Conservation (phyloP, 1,140 invertebrate species). For the Danaus plexippus region DNA sequence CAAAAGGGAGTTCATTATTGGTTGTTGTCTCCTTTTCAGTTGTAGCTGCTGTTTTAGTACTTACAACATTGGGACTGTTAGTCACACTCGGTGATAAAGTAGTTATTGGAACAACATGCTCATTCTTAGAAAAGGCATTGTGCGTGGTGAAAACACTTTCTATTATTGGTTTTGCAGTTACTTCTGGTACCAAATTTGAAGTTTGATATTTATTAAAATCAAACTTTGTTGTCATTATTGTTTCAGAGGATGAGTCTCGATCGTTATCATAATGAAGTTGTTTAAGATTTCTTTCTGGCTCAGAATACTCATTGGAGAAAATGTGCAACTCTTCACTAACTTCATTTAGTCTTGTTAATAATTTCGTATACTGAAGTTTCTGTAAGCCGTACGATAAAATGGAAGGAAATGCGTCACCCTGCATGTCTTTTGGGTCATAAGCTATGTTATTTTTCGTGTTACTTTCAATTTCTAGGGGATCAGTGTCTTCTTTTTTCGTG, state of each 20-base stretch:
- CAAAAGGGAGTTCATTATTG: conserved; percentile 26
- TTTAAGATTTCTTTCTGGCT: conserved; percentile 33
- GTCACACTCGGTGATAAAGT: conserved; percentile 35
- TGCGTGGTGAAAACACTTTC: conserved; percentile 30
- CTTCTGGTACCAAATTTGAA: conserved; percentile 7
- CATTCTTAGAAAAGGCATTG: conserved; percentile 25
- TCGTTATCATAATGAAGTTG: conserved; percentile 49
- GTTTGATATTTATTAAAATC: conserved; percentile 11
- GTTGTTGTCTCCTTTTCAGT: conserved; percentile 18
- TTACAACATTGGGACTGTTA: conserved; percentile 38
- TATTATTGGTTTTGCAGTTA: conserved; percentile 19
- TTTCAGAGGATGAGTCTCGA: conserved; percentile 6
- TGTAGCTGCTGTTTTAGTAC: conserved; percentile 19
- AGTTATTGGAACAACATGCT: conserved; percentile 37
- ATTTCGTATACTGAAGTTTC: conserved; percentile 57
- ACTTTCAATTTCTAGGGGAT: conserved; percentile 19
- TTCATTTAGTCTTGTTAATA: conserved; percentile 46
- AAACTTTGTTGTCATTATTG: conserved; percentile 15
- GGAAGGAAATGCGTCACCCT: conserved; percentile 64
- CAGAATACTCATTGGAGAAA: conserved; percentile 40
- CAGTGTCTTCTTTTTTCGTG: conserved; percentile 19
- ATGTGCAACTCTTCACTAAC: conserved; percentile 54
- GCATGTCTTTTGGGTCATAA: conserved; percentile 58
- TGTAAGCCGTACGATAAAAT: conserved; percentile 56
- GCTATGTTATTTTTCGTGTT: conserved; percentile 39